Conservation (phyloP, 2,113 vertebrate genomes). For the Rallus limicola region DNA sequence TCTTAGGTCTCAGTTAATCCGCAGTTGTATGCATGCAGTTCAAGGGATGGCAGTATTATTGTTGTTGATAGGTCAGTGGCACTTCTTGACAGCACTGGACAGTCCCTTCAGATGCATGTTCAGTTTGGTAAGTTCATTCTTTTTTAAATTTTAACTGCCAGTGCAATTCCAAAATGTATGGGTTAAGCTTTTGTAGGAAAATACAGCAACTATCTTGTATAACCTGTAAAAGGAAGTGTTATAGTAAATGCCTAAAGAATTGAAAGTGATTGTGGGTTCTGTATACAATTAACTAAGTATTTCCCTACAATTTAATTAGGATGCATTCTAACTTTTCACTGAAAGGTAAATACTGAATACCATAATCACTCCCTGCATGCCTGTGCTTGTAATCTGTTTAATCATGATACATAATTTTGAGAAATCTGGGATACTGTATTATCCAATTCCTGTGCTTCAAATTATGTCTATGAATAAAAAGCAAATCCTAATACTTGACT, state of each 20-base stretch:
- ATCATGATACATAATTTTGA: not conserved
- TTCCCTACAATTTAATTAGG: not conserved
- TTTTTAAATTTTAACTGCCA: not conserved
- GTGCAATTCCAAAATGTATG: not conserved
- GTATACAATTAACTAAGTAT: not conserved
- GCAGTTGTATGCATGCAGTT: slow-evolving; percentile 74
- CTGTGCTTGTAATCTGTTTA: not conserved
- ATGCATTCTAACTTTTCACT: not conserved
- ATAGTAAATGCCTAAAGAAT: not conserved
- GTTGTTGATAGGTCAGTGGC: slow-evolving; percentile 86
- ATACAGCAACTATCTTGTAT: not conserved
- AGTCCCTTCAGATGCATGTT: slow-evolving; percentile 84
- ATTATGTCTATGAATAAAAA: not conserved
- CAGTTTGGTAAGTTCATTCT: slow-evolving; percentile 83
- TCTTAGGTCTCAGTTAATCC: slow-evolving; percentile 80
- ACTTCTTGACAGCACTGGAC: slow-evolving; percentile 86
- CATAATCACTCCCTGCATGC: not conserved
- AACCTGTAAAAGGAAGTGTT: not conserved
- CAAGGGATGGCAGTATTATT: slow-evolving; percentile 81
- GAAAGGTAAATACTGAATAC: not conserved
- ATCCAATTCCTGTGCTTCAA: not conserved
- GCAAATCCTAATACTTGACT: not conserved
- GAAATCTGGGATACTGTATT: not conserved
- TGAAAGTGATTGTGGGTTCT: not conserved
- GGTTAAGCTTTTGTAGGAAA: not conserved